These are phyloP conservation scores for Lypha dubia DNA, from an alignment of 2,888 invertebrate genomes.

Conservation along the genomic window DNA sequence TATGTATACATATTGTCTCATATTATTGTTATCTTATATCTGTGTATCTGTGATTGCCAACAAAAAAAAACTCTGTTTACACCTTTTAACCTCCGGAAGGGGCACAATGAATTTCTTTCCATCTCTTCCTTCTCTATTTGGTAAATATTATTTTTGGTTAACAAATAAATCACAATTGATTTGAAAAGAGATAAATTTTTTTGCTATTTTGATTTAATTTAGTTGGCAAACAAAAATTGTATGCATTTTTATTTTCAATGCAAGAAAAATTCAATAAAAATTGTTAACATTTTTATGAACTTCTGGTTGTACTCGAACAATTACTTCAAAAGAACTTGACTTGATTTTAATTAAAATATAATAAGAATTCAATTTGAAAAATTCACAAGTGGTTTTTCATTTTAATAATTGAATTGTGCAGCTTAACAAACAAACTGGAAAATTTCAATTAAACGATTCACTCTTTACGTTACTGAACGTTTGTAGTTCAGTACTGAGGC, in stretches of 20 bases:
- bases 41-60: neutral
- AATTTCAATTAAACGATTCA: too few relatives aligned
- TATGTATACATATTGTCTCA: slow-evolving; percentile 9
- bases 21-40: slow-evolving; percentile 14
- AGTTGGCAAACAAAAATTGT: slow-evolving; percentile 4
- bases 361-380: neutral
- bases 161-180: neutral
- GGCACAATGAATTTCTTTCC: neutral
- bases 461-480: too few relatives aligned
- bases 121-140: neutral
- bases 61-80: neutral
- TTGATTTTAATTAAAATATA: slow-evolving; percentile 8
- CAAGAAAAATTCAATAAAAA: neutral
- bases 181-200: neutral
- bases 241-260: neutral
- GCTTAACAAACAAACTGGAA: too few relatives aligned
- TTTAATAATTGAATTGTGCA: neutral
- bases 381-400: neutral
- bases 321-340: neutral
- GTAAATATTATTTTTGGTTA: slow-evolving; percentile 18
- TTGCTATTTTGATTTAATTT: slow-evolving; percentile 4
- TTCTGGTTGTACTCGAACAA: neutral
- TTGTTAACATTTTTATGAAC: neutral
- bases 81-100: neutral
- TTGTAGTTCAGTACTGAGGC: too few relatives aligned